A percentile compares a stretch with the other conserved stretches of the same genome.
These are phyloP conservation scores for Heterocephalus glaber DNA, from an alignment of 2,113 vertebrate genomes.

Conservation along the genomic window DNA sequence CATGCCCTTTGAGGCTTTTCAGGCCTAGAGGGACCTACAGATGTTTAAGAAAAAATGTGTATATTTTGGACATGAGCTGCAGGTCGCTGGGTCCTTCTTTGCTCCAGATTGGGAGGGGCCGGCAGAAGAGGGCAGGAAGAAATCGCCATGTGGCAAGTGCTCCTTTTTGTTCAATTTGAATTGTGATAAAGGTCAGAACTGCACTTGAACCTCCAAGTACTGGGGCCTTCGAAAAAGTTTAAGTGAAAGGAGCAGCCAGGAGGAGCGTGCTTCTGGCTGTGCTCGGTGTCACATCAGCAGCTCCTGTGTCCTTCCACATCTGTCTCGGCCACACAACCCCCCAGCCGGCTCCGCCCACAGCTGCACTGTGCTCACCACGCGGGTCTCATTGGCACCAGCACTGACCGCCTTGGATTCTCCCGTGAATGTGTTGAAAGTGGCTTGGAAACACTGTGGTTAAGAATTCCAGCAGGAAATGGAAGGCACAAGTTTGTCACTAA, in stretches of 20 bases:
- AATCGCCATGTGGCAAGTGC: background rate
- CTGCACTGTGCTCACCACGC: no score
- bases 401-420: background rate
- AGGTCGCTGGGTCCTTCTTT: background rate
- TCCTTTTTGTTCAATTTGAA: background rate
- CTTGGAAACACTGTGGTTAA: background rate
- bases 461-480: constrained; percentile 27
- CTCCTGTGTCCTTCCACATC: background rate
- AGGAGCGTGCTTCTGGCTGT: background rate
- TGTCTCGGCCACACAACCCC: no score
- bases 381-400: background rate
- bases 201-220: background rate
- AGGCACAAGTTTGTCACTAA: background rate
- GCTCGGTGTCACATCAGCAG: background rate
- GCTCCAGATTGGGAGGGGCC: background rate
- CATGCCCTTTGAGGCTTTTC: background rate
- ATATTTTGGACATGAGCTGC: background rate
- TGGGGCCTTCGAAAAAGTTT: background rate
- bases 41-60: background rate
- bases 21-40: background rate
- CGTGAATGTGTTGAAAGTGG: background rate
- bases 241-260: background rate
- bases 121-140: background rate
- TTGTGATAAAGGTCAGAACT: background rate
- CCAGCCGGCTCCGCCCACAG: no score